These are phyloP conservation scores for Lordiphosa stackelbergi DNA, from an alignment of 1,140 invertebrate genomes.

Conservation along the genomic window DNA sequence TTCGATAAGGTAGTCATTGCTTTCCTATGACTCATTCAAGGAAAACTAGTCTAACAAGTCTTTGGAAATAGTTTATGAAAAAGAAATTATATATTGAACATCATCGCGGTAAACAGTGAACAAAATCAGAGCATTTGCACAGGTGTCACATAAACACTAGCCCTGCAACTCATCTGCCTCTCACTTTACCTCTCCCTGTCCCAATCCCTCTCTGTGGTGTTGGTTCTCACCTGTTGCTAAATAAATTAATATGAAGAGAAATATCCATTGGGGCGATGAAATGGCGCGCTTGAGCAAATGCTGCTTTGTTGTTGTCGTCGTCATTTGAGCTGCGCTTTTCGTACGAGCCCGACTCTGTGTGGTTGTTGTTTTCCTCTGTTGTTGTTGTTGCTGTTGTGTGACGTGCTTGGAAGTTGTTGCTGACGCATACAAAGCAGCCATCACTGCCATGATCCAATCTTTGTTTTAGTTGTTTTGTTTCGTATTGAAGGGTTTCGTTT, in stretches of 20 bases:
- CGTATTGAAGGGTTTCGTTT: slow-evolving; percentile 45
- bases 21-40: slow-evolving; percentile 23
- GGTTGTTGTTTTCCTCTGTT: slow-evolving; percentile 24
- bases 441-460: slow-evolving; percentile 57
- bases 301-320: slow-evolving; percentile 32
- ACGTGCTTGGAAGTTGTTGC: slow-evolving; percentile 37
- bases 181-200: slow-evolving; percentile 11
- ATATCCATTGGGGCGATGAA: slow-evolving; percentile 70
- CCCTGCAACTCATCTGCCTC: slow-evolving; percentile 6
- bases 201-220: not conserved
- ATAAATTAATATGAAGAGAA: slow-evolving; percentile 70
- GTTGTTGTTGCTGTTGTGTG: slow-evolving; percentile 31
- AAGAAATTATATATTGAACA: not conserved
- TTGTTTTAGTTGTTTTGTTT: slow-evolving; percentile 24
- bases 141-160: slow-evolving; percentile 1
- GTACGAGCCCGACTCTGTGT: slow-evolving; percentile 57
- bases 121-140: slow-evolving; percentile 2
- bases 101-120: not conserved
- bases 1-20: slow-evolving; percentile 1
- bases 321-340: slow-evolving; percentile 71
- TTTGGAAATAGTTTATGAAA: slow-evolving; percentile 21
- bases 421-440: slow-evolving; percentile 58
- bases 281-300: slow-evolving; percentile 68
- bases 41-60: slow-evolving; percentile 36
- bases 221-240: slow-evolving; percentile 67